A percentile compares a stretch with the other conserved stretches of the same genome.
Conservation (phyloP, 2,113 vertebrate genomes). For the Meleagris gallopavo region DNA sequence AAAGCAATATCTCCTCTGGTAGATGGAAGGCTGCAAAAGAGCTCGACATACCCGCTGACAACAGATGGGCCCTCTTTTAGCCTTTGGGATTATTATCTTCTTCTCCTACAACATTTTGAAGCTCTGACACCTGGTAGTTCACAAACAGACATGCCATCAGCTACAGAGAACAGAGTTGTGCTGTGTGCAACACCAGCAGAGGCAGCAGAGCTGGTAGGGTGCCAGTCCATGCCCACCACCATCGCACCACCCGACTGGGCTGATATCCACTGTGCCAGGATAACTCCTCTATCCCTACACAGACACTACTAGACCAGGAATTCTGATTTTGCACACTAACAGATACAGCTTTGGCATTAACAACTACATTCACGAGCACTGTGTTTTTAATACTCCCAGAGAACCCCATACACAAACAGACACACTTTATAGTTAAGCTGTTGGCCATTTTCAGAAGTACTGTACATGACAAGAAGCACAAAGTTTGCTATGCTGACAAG, state of each 20-base stretch:
- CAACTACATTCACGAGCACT: not conserved
- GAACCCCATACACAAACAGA: not conserved
- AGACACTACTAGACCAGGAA: not conserved
- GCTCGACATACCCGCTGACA: not conserved
- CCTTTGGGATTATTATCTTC: not conserved
- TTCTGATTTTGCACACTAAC: not conserved
- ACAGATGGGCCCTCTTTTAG: not conserved
- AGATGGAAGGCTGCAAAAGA: not conserved
- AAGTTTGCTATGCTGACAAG: slow-evolving; percentile 11
- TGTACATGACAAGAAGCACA: not conserved
- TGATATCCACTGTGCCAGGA: fast-evolving
- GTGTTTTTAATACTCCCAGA: not conserved
- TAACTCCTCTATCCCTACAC: not conserved
- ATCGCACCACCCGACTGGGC: not conserved
- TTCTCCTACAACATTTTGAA: not conserved
- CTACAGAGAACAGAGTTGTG: not conserved
- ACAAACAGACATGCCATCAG: fast-evolving
- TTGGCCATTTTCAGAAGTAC: not conserved
- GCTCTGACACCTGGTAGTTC: not conserved
- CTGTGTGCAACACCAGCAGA: not conserved
- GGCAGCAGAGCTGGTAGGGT: not conserved
- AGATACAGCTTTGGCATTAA: not conserved
- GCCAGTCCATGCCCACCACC: fast-evolving
- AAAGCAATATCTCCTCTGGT: not conserved
- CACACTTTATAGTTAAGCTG: not conserved